Conservation (phyloP, 35 echinoderm and acorn worm species). For the Stichopus chloronotus region DNA sequence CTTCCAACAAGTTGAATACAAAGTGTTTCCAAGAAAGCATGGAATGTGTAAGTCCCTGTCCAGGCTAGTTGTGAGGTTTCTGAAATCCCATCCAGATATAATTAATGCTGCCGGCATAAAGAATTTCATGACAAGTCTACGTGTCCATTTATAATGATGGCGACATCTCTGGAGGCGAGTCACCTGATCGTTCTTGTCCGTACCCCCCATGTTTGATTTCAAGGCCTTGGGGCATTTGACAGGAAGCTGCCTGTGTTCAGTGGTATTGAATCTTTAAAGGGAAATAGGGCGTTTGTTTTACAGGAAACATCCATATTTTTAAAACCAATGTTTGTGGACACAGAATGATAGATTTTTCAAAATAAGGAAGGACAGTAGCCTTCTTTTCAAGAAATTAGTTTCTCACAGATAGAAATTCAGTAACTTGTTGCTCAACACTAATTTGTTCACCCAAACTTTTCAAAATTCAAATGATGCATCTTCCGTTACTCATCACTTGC, state of each 20-base stretch:
- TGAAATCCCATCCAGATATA: constrained; percentile 56
- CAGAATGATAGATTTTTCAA: no score
- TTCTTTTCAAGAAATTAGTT: no score
- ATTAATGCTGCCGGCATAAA: constrained; percentile 66
- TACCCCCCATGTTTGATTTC: constrained; percentile 67
- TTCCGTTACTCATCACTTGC: no score
- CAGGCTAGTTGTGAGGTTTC: constrained; percentile 41
- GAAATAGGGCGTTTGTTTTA: no score
- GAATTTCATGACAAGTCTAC: constrained; percentile 66
- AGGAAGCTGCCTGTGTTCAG: constrained; percentile 51
- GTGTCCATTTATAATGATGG: constrained; percentile 69
- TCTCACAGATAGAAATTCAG: no score
- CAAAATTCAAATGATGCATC: no score
- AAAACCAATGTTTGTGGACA: no score
- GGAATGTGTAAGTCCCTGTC: constrained; percentile 37
- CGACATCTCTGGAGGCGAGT: constrained; percentile 67
- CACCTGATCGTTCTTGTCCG: constrained; percentile 67
- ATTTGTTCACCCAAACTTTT: no score
- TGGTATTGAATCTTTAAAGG: constrained; percentile 58
- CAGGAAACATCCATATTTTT: no score
- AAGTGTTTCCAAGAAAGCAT: constrained; percentile 40
- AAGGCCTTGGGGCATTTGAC: constrained; percentile 56
- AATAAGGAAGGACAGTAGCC: no score
- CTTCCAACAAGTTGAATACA: constrained; percentile 43
- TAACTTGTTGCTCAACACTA: no score